A percentile compares a stretch with the other conserved stretches of the same genome.
phyloP scores from a whole-genome alignment of 2,113 vertebrate genomes.

The Coptodon bakossiorum region DNA sequence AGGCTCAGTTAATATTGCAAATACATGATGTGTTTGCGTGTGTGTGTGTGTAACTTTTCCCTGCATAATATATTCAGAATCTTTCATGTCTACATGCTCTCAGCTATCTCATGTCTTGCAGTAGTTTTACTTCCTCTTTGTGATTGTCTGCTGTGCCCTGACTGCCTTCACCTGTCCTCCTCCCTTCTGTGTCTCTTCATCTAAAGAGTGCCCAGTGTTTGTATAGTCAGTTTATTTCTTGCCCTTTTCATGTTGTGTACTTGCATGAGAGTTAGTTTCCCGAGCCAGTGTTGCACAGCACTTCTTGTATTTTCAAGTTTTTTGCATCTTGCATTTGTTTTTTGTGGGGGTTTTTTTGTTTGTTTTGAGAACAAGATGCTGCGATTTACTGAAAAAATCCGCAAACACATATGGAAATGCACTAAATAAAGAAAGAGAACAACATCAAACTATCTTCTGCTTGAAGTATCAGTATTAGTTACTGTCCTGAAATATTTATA shows the following conservation, averaged over 20 bases:
- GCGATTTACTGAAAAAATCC: neutral
- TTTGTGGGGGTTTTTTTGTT: neutral
- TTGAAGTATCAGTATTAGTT: neutral
- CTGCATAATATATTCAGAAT: neutral
- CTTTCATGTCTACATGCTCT: neutral
- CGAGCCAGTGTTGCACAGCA: neutral
- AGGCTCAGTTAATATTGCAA: neutral
- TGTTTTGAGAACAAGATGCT: neutral
- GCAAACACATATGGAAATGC: neutral
- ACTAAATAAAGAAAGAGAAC: neutral
- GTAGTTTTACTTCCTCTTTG: neutral
- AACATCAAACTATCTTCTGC: neutral
- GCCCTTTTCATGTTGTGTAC: neutral
- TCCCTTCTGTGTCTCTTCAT: neutral
- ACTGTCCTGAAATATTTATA: neutral
- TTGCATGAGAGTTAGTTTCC: neutral
- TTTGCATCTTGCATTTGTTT: neutral
- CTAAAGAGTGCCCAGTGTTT: neutral
- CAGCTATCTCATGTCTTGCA: neutral
- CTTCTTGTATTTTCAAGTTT: neutral
- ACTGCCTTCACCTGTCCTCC: neutral
- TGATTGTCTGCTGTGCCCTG: neutral
- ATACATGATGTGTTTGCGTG: neutral
- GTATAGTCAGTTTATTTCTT: neutral
- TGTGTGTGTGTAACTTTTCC: neutral